Percentiles rank a stretch among this genome's conserved stretches.
Conservation (phyloP, 2,888 invertebrate species). For the Dugesia japonica region DNA sequence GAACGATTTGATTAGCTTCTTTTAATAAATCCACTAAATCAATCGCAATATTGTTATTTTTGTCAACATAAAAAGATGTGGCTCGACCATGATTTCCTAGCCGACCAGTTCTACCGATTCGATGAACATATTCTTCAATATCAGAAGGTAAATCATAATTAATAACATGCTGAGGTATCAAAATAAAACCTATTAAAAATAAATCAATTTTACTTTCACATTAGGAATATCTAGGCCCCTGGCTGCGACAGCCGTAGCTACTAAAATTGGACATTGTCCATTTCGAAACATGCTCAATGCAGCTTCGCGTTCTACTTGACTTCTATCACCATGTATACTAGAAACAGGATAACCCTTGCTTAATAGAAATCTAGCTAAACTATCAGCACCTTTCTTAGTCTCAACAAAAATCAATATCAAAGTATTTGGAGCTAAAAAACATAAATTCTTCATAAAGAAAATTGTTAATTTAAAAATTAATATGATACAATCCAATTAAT, state of each 20-base stretch:
- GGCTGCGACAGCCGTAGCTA: conserved; percentile 63
- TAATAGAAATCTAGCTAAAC: conserved; percentile 78
- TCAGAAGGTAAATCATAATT: conserved; percentile 97
- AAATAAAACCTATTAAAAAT: neutral
- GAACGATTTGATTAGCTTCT: conserved; percentile 89
- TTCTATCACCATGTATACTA: conserved; percentile 93
- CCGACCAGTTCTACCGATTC: conserved; percentile 91
- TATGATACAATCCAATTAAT: too few species aligned
- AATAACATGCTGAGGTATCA: conserved; percentile 63
- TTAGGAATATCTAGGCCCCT: conserved; percentile 32
- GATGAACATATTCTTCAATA: conserved; percentile 95
- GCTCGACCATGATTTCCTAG: conserved; percentile 94
- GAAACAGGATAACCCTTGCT: conserved; percentile 81
- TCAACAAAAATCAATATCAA: conserved; percentile 86
- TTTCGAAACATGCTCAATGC: conserved; percentile 79
- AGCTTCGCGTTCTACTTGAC: conserved; percentile 88
- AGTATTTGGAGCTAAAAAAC: conserved; percentile 26
- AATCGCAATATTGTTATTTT: conserved; percentile 80
- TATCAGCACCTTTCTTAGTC: conserved; percentile 94
- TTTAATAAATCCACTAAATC: conserved; percentile 77
- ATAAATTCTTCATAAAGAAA: too few species aligned
- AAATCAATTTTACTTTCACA: conserved; percentile 23
- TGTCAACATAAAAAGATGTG: conserved; percentile 95
- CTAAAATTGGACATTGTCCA: conserved; percentile 79
- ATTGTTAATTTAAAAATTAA: too few species aligned